Evolutionary conservation across 64 coral and sea anemone species (phyloP).

Genomic region (Porites australiensis): DNA sequence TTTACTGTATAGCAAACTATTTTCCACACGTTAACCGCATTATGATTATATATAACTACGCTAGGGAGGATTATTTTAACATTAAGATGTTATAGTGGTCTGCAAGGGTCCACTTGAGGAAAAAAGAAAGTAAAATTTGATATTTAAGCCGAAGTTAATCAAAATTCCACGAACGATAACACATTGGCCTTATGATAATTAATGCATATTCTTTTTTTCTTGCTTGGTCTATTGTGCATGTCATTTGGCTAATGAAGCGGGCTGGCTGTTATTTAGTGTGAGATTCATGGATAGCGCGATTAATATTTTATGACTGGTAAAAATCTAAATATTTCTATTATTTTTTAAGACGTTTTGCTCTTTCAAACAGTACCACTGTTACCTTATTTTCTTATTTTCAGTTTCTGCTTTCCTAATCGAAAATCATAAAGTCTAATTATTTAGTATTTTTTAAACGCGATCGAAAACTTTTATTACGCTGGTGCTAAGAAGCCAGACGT

Average conservation of each 20-base stretch:
- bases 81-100: not conserved
- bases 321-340: too few relatives aligned
- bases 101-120: not conserved
- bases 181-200: not conserved
- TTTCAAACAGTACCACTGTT: not conserved
- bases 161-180: not conserved
- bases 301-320: not conserved
- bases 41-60: not conserved
- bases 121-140: not conserved
- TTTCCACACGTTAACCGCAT: not conserved
- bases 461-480: not conserved
- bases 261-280: not conserved
- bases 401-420: not conserved
- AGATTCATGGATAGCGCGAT: not conserved
- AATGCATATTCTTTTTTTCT: not conserved
- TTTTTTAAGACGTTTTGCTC: not conserved
- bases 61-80: not conserved
- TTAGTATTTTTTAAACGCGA: not conserved
- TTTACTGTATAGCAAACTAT: too few relatives aligned
- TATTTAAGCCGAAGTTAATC: not conserved
- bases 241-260: not conserved
- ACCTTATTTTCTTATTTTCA: not conserved
- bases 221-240: not conserved
- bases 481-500: not conserved
- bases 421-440: not conserved